Percentiles rank a stretch among this genome's conserved stretches.
Conservation (phyloP, 2,888 invertebrate species). For the Anorthoa munda region DNA sequence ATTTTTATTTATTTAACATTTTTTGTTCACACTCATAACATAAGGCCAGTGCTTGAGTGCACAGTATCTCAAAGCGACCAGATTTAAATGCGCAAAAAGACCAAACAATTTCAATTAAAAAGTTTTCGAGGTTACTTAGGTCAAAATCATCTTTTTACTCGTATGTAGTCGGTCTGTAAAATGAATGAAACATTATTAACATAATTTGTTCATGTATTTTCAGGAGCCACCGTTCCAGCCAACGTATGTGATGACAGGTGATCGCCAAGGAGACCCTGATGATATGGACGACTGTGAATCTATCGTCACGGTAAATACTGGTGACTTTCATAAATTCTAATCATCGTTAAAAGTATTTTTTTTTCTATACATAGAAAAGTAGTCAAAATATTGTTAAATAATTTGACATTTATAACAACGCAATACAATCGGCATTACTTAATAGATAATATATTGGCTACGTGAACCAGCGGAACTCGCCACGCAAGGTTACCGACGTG, state of each 20-base stretch:
- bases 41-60: too few species aligned
- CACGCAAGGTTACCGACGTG: constrained; percentile 57
- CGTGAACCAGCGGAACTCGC: constrained; percentile 48
- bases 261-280: constrained; percentile 80
- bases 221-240: constrained; percentile 79
- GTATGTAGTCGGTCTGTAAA: background rate
- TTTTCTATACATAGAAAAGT: too few species aligned
- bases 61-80: too few species aligned
- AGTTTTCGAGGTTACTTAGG: too few species aligned
- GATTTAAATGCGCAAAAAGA: too few species aligned
- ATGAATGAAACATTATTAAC: background rate
- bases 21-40: too few species aligned
- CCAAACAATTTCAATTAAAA: too few species aligned
- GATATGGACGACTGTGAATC: constrained; percentile 79
- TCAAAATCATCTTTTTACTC: background rate
- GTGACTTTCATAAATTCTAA: background rate
- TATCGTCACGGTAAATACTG: constrained; percentile 74
- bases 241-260: constrained; percentile 71
- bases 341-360: background rate
- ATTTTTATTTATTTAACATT: too few species aligned
- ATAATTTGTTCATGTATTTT: constrained; percentile 51
- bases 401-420: background rate
- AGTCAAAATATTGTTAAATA: background rate
- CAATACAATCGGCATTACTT: constrained; percentile 1
- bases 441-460: constrained; percentile 18